These are phyloP conservation scores for Conus ventricosus DNA, from an alignment of 1,140 invertebrate genomes.

Conservation along the genomic window DNA sequence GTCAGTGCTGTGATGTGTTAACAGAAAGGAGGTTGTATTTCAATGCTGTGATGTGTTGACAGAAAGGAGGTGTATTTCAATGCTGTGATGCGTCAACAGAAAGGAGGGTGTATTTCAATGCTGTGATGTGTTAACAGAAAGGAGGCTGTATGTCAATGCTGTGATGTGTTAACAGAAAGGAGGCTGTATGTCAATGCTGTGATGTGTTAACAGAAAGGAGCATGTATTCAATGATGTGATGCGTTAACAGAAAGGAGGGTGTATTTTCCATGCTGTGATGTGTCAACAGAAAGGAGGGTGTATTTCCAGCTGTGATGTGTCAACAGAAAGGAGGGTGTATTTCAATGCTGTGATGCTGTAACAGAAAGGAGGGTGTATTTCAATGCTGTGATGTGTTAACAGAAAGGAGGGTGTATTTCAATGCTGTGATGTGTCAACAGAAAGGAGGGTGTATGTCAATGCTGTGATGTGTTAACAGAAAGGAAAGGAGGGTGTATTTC, in stretches of 20 bases:
- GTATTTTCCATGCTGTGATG: no score
- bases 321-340: constrained; percentile 45
- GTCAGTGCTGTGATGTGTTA: no score
- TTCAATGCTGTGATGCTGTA: constrained; percentile 41
- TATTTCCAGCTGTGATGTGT: constrained; percentile 40
- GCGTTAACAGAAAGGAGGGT: no score
- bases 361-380: constrained; percentile 64
- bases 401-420: constrained; percentile 65
- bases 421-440: constrained; percentile 63
- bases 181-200: not conserved
- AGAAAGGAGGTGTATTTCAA: no score
- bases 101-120: not conserved
- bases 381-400: constrained; percentile 65
- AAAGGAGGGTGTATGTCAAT: constrained; percentile 65
- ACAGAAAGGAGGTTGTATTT: no score
- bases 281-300: constrained; percentile 42
- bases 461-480: no score
- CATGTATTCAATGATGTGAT: no score
- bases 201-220: no score
- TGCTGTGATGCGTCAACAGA: no score
- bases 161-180: constrained; percentile 48
- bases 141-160: constrained; percentile 55
- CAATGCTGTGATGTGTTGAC: no score
- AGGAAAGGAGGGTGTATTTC: no score
- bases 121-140: constrained; percentile 30